Conservation (phyloP, 1,140 invertebrate species). For the Drosophila mayri region DNA sequence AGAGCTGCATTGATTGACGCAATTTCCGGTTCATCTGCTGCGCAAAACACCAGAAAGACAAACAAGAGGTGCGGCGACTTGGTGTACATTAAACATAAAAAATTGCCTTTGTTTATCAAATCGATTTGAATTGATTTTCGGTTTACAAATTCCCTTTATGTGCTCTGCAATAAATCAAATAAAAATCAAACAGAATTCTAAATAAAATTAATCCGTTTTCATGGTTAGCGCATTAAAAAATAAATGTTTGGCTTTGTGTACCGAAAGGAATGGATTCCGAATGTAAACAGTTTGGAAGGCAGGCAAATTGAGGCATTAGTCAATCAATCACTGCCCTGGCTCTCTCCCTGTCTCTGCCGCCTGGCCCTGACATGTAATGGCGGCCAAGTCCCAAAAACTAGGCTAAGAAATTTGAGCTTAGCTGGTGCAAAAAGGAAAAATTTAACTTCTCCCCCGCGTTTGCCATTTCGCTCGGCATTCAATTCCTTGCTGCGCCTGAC, state of each 20-base stretch:
- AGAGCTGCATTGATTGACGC: slow-evolving; percentile 24
- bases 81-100: slow-evolving; percentile 33
- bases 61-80: slow-evolving; percentile 6
- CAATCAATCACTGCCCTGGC: slow-evolving; percentile 36
- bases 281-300: slow-evolving; percentile 54
- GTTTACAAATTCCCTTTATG: slow-evolving; percentile 36
- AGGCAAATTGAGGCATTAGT: slow-evolving; percentile 54
- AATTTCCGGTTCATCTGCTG: slow-evolving; percentile 41
- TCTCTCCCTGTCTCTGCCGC: not conserved
- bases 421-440: slow-evolving; percentile 10
- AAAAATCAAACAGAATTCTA: slow-evolving; percentile 72
- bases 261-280: slow-evolving; percentile 43
- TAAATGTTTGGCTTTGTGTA: slow-evolving; percentile 36
- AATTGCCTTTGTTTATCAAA: slow-evolving; percentile 63
- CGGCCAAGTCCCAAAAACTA: slow-evolving; percentile 32
- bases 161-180: slow-evolving; percentile 51
- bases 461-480: slow-evolving; percentile 63
- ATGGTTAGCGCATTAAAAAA: slow-evolving; percentile 62
- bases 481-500: slow-evolving; percentile 69
- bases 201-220: slow-evolving; percentile 74
- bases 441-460: slow-evolving; percentile 34
- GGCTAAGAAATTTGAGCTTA: slow-evolving; percentile 46
- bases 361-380: slow-evolving; percentile 32
- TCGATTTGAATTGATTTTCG: slow-evolving; percentile 42
- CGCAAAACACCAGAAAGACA: slow-evolving; percentile 54